Conservation (phyloP, 2,888 invertebrate genomes). For the Schizotus pectinicornis region DNA sequence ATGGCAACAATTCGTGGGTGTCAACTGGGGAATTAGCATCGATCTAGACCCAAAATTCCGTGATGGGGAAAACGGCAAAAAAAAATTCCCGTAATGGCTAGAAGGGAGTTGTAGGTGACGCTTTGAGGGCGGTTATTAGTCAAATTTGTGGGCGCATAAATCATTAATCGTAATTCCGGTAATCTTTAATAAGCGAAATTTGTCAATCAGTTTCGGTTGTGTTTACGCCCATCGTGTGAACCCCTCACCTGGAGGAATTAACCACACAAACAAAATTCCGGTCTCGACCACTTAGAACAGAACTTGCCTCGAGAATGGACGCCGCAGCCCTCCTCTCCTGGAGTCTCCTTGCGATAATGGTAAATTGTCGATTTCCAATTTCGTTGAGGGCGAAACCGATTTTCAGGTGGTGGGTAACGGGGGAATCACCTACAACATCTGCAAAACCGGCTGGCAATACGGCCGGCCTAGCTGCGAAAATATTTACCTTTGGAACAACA, state of each 20-base stretch:
- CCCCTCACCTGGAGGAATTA: slow-evolving; percentile 8
- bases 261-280: neutral
- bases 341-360: slow-evolving; percentile 2
- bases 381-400: slow-evolving; percentile 5
- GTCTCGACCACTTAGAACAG: neutral
- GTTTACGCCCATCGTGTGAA: slow-evolving; percentile 11
- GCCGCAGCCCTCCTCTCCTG: neutral
- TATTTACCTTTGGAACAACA: slow-evolving; percentile 43
- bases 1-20: no score
- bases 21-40: no score
- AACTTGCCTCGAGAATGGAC: neutral
- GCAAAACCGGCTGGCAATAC: slow-evolving; percentile 24
- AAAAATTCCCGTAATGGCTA: no score
- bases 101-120: no score
- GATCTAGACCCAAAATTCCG: no score
- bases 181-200: neutral
- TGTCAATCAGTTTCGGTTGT: neutral
- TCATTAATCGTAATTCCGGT: neutral
- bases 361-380: neutral
- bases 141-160: no score
- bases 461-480: slow-evolving; percentile 38
- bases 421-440: slow-evolving; percentile 25
- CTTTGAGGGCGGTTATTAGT: no score
- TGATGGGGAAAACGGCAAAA: no score
- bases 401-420: slow-evolving; percentile 15